Base-by-base conservation (phyloP, 2,888 invertebrate species). In the Miltochrista miniata region DNA sequence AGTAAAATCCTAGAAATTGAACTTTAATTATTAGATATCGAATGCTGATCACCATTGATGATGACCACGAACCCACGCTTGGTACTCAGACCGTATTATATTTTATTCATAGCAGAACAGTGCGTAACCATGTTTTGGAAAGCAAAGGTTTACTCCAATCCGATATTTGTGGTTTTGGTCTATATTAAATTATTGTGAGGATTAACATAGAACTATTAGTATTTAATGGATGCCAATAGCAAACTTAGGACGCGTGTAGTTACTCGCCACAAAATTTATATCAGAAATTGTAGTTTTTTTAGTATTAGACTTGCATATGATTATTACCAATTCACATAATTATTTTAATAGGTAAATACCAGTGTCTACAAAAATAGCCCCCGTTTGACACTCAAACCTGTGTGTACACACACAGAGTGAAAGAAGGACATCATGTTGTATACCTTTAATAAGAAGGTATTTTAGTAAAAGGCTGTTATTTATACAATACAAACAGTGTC, bases 1-100 rank as follows among this genome's bases (percentile, higher is more conserved):
- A 73, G 71, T 68, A 61, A 76, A 78, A 76, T 75, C 77, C 74
- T 64, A 75, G 76, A 83, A 83, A 82, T 84, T 76, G 72, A 77
- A 74, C 79, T 75, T 79, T 51, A 48, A 60, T 58, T 55, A 68
- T 67, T 77, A 79, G 46, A 60, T 58, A 56, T 66, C 66, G 61
- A 70, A 72, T 70, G 72, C 78, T 81, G 85, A 84, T 81, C 80
- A 76, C 67, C 69, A 72, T n/a, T n/a, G 66, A 68, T 68, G 74
- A 77, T 79, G 71, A 71, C 76, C 73, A 73, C 66, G 71, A 74
- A 75, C 67, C 57, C 34, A 51, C 45, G 30, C 44, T 47, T 49
- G 40, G 54, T 48, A 52, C 56, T 68, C 59, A 53, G 64, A 62
- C 59, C 60, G 61, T 47, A 43, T 67, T 62, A 67, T 65, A 24